Conservation (phyloP, 2,888 invertebrate genomes). For the Maniola hyperantus region DNA sequence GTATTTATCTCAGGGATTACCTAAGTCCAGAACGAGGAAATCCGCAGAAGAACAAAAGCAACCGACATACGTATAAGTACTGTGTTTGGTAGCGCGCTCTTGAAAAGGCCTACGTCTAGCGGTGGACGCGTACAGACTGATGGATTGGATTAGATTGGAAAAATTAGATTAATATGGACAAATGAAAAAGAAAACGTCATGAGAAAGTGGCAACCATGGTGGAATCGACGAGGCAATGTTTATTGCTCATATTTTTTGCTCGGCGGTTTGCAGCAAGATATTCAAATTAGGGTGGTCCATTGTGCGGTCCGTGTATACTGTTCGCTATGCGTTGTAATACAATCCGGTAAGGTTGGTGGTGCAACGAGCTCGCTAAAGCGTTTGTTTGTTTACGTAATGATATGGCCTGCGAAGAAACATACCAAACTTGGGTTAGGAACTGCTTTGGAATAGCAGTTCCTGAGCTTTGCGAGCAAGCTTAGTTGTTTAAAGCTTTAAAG, state of each 20-base stretch:
- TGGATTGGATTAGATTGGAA: too few species aligned
- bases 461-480: not conserved
- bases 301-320: conserved; percentile 71
- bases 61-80: too few species aligned
- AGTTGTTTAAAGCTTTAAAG: too few species aligned
- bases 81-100: too few species aligned
- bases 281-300: conserved; percentile 78
- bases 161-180: not conserved
- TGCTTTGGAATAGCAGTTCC: too few species aligned
- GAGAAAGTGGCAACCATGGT: conserved; percentile 43
- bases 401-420: not conserved
- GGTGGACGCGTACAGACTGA: too few species aligned
- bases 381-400: conserved; percentile 5
- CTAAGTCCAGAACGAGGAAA: too few species aligned
- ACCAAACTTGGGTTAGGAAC: too few species aligned
- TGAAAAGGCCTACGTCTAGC: too few species aligned
- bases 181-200: not conserved
- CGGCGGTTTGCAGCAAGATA: conserved; percentile 70
- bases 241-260: conserved; percentile 77
- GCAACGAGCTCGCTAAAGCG: conserved; percentile 34
- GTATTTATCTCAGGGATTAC: too few species aligned
- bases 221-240: conserved; percentile 62
- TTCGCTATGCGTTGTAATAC: conserved; percentile 57
- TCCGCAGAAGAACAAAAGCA: too few species aligned
- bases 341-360: conserved; percentile 44